phyloP scores from a whole-genome alignment of 2,888 invertebrate species.

The Agapetus fuscipes region DNA sequence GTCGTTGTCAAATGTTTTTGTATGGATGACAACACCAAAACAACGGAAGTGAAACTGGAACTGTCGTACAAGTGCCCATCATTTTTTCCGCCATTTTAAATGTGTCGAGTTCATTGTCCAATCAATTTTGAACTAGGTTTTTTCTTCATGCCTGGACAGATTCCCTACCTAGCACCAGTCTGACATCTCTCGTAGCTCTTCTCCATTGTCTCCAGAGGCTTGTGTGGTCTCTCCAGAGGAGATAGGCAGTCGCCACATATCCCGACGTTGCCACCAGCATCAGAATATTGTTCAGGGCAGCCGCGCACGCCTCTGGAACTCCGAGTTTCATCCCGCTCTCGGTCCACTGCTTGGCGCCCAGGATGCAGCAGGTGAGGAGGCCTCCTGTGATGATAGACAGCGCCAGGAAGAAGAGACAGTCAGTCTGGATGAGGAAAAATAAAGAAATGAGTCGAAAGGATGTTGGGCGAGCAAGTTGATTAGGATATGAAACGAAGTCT shows the following conservation, averaged over 20 bases:
- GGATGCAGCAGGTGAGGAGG: constrained; percentile 50
- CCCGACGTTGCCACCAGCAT: constrained; percentile 53
- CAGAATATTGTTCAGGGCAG: constrained; percentile 51
- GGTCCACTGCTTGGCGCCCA: constrained; percentile 59
- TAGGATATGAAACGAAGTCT: too few relatives aligned
- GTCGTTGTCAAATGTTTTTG: too few relatives aligned
- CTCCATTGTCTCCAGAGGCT: constrained; percentile 63
- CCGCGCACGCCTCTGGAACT: constrained; percentile 48
- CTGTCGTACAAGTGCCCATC: too few relatives aligned
- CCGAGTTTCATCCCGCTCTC: constrained; percentile 56
- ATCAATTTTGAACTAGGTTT: too few relatives aligned
- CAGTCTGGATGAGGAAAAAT: too few relatives aligned
- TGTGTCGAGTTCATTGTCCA: too few relatives aligned
- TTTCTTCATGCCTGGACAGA: too few relatives aligned
- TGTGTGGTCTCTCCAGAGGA: constrained; percentile 56
- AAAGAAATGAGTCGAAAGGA: too few relatives aligned
- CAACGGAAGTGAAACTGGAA: too few relatives aligned
- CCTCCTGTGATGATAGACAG: constrained; percentile 58
- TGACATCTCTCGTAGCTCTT: constrained; percentile 53
- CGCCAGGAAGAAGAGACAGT: constrained; percentile 53
- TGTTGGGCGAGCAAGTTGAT: too few relatives aligned
- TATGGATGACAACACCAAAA: too few relatives aligned
- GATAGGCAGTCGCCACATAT: constrained; percentile 52
- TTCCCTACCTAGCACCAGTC: constrained; percentile 38
- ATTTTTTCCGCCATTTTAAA: too few relatives aligned